These are phyloP conservation scores for Sciurus niger DNA, from an alignment of 2,113 vertebrate species.

Conservation along the genomic window DNA sequence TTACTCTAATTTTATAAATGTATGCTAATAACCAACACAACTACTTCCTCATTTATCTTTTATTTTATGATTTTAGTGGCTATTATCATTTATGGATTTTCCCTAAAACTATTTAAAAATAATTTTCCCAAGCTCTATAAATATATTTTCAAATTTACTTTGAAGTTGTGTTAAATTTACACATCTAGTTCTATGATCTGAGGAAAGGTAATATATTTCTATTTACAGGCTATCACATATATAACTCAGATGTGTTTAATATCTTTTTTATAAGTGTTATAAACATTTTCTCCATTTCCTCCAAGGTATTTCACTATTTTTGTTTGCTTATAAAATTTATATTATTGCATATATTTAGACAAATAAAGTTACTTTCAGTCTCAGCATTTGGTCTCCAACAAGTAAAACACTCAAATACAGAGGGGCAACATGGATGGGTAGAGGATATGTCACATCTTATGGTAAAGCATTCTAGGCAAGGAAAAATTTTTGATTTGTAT, in stretches of 20 bases:
- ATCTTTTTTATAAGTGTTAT: not conserved
- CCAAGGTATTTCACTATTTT: not conserved
- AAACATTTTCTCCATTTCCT: not conserved
- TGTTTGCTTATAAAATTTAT: not conserved
- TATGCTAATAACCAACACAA: not conserved
- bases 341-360: not conserved
- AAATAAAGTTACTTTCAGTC: not conserved
- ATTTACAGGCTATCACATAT: not conserved
- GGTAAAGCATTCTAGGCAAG: too few species aligned
- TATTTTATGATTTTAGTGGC: not conserved
- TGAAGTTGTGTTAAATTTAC: not conserved
- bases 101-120: not conserved
- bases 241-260: not conserved
- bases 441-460: too few species aligned
- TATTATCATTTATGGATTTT: not conserved
- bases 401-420: too few species aligned
- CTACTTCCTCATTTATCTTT: not conserved
- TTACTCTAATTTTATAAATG: not conserved
- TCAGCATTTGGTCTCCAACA: too few species aligned
- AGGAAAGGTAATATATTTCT: not conserved
- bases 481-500: not conserved
- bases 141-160: not conserved
- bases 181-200: not conserved
- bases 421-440: too few species aligned
- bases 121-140: not conserved